phyloP scores from a whole-genome alignment of 2,888 invertebrate genomes.

The Caenorhabditis parvicauda region DNA sequence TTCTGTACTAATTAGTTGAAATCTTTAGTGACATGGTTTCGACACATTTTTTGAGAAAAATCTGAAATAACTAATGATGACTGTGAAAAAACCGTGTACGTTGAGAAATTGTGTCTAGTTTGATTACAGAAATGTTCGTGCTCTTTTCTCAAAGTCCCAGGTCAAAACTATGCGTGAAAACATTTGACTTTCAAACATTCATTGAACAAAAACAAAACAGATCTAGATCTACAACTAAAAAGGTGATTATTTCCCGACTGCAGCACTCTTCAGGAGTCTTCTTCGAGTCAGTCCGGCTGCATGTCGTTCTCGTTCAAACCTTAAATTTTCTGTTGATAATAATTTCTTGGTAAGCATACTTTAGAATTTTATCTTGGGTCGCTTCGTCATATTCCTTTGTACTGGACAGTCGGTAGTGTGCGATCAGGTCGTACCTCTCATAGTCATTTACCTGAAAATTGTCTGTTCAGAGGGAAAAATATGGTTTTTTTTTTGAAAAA shows the following conservation, averaged over 20 bases:
- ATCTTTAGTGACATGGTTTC: too few species aligned
- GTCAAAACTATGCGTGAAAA: too few species aligned
- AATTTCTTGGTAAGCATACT: constrained; percentile 10
- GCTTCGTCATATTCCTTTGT: constrained; percentile 50
- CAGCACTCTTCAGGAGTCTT: constrained; percentile 50
- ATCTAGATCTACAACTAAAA: neutral
- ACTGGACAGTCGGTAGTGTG: constrained; percentile 46
- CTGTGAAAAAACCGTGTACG: too few species aligned
- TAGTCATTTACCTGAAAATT: constrained; percentile 43
- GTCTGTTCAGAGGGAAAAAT: neutral
- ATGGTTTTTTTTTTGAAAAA: neutral
- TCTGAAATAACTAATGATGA: too few species aligned
- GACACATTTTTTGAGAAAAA: too few species aligned
- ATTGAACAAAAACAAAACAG: constrained; percentile 1
- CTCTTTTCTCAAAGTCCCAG: too few species aligned
- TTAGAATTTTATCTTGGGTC: constrained; percentile 39
- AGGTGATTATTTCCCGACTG: constrained; percentile 25
- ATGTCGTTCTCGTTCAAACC: constrained; percentile 50
- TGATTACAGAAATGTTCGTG: too few species aligned
- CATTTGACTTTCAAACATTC: too few species aligned
- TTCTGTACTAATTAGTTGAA: too few species aligned
- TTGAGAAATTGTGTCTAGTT: too few species aligned
- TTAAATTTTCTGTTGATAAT: constrained; percentile 7
- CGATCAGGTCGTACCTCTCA: constrained; percentile 55
- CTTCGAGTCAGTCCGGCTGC: constrained; percentile 50